These are phyloP conservation scores for Thamnophis sirtalis DNA, from an alignment of 2,113 vertebrate species.

Conservation along the genomic window DNA sequence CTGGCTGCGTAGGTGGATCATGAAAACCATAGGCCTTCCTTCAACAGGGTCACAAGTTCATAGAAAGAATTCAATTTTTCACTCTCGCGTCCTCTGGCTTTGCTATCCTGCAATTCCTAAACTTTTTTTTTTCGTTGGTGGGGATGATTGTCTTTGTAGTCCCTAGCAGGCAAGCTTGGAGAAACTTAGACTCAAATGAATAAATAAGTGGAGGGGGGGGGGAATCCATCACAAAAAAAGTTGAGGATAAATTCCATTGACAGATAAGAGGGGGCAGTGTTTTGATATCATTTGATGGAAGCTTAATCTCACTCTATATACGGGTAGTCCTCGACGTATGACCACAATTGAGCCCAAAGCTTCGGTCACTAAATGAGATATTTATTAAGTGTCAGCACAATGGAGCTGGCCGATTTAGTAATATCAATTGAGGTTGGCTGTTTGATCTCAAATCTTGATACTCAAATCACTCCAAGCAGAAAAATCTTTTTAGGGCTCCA, in stretches of 20 bases:
- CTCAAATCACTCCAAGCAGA: too few species aligned
- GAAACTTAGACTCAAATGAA: neutral
- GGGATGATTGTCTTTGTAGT: neutral
- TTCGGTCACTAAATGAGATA: too few species aligned
- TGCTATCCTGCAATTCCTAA: neutral
- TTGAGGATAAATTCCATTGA: neutral
- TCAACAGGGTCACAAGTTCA: neutral
- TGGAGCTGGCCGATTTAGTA: too few species aligned
- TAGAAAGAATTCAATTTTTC: neutral
- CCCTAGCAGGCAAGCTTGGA: neutral
- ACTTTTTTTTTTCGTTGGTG: neutral
- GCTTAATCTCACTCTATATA: neutral
- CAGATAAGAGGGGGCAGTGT: neutral
- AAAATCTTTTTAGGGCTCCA: too few species aligned
- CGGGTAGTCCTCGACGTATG: too few species aligned
- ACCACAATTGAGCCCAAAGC: too few species aligned
- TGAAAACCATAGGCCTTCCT: neutral
- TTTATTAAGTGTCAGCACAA: too few species aligned
- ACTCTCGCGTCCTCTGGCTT: neutral
- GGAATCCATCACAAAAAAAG: neutral
- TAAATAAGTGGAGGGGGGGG: neutral
- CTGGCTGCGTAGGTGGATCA: neutral
- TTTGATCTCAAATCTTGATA: too few species aligned
- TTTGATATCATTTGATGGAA: neutral
- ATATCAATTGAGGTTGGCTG: too few species aligned